phyloP scores from a whole-genome alignment of 2,888 invertebrate genomes.

The Zonitis immaculata region DNA sequence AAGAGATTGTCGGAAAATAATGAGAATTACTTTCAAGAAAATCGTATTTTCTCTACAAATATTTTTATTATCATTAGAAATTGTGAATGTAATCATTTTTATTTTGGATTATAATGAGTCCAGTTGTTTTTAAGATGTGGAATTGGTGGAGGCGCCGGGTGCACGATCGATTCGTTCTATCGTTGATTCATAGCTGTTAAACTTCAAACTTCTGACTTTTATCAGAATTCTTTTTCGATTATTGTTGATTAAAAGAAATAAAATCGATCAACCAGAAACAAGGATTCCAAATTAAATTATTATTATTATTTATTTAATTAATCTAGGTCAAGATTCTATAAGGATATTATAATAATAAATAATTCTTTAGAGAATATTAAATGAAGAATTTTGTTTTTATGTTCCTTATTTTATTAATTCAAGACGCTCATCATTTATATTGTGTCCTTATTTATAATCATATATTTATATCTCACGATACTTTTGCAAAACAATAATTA shows the following conservation, averaged over 20 bases:
- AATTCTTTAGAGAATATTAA: conserved; percentile 11
- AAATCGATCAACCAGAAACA: not conserved
- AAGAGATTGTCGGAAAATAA: no score
- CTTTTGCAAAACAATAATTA: conserved; percentile 33
- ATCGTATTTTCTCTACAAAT: no score
- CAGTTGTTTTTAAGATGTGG: not conserved
- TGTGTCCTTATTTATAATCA: no score
- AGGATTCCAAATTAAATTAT: not conserved
- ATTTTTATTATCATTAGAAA: no score
- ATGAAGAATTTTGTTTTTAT: not conserved
- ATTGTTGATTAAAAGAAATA: no score
- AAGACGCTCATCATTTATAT: conserved; percentile 35
- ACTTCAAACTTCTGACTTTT: no score
- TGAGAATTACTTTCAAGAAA: no score
- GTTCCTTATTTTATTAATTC: conserved; percentile 4
- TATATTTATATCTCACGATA: conserved; percentile 39
- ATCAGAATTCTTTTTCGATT: not conserved
- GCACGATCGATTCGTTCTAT: not conserved
- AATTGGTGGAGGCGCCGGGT: conserved; percentile 4
- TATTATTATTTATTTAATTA: not conserved
- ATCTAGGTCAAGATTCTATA: not conserved
- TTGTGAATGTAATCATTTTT: no score
- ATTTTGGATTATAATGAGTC: no score
- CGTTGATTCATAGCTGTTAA: not conserved
- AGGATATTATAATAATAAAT: no score